These are phyloP conservation scores for Zoanthus sansibaricus DNA, from an alignment of 92 coral and sea anemone species.

Conservation along the genomic window DNA sequence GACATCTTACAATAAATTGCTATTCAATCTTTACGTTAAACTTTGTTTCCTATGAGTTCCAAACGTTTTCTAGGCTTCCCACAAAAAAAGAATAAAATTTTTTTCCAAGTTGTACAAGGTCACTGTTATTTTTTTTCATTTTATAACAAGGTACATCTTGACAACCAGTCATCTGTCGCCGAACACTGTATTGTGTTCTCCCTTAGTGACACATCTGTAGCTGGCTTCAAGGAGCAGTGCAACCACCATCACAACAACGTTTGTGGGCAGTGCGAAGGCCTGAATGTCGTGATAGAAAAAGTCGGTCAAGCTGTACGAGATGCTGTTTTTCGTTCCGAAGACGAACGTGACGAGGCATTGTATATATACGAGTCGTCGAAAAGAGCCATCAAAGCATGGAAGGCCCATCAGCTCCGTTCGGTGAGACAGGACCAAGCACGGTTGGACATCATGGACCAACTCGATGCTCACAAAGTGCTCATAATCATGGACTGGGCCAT, in stretches of 20 bases:
- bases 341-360: conserved; percentile 5
- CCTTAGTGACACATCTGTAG: conserved; percentile 12
- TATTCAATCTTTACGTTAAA: background rate
- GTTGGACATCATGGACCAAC: background rate
- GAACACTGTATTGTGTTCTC: conserved; percentile 2
- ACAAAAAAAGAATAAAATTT: background rate
- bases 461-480: background rate
- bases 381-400: conserved; percentile 21
- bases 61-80: background rate
- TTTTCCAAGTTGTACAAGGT: background rate
- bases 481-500: conserved; percentile 24
- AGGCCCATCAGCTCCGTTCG: conserved; percentile 13
- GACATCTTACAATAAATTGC: background rate
- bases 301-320: background rate
- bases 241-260: background rate
- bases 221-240: conserved; percentile 5
- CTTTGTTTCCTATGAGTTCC: background rate
- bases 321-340: conserved; percentile 15
- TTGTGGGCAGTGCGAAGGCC: conserved; percentile 18
- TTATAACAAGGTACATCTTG: conserved; percentile 5
- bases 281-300: background rate
- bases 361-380: conserved; percentile 5
- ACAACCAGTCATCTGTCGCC: background rate
- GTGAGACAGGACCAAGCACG: conserved; percentile 23
- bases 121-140: background rate